A percentile compares a stretch with the other conserved stretches of the same genome.
phyloP scores from a whole-genome alignment of 2,797 vertebrate species.

The Natrix natrix region DNA sequence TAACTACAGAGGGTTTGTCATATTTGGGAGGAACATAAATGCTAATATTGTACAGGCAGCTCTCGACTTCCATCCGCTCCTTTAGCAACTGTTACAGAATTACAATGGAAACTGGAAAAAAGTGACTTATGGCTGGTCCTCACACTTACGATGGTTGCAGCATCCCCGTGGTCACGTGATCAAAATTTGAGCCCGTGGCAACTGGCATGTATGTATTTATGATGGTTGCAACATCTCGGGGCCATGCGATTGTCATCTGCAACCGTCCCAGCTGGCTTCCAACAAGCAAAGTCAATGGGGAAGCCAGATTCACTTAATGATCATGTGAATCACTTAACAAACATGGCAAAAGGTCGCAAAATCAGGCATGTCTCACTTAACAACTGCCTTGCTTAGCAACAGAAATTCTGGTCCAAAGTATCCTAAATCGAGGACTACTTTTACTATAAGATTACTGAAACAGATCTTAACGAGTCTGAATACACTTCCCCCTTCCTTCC shows the following conservation, averaged over 20 bases:
- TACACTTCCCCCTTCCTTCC: neutral
- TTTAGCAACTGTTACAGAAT: neutral
- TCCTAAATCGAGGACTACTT: neutral
- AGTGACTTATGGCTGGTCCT: neutral
- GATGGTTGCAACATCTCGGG: neutral
- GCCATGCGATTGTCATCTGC: neutral
- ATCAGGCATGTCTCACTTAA: neutral
- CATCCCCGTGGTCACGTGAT: neutral
- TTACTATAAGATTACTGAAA: neutral
- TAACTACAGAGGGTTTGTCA: no score
- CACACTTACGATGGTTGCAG: neutral
- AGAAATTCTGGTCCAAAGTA: neutral
- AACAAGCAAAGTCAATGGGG: neutral
- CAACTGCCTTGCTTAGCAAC: neutral
- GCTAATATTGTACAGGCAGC: no score
- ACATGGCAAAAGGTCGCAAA: neutral
- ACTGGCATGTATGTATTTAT: neutral
- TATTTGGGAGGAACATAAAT: no score
- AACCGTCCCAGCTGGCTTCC: neutral
- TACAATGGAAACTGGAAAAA: neutral
- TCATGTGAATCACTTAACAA: neutral
- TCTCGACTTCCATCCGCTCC: no score
- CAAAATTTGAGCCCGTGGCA: neutral
- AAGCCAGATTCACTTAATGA: neutral
- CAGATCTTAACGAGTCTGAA: neutral